Evolutionary conservation across 2,888 invertebrate species (phyloP).

Genomic region (Rotaria macrura): DNA sequence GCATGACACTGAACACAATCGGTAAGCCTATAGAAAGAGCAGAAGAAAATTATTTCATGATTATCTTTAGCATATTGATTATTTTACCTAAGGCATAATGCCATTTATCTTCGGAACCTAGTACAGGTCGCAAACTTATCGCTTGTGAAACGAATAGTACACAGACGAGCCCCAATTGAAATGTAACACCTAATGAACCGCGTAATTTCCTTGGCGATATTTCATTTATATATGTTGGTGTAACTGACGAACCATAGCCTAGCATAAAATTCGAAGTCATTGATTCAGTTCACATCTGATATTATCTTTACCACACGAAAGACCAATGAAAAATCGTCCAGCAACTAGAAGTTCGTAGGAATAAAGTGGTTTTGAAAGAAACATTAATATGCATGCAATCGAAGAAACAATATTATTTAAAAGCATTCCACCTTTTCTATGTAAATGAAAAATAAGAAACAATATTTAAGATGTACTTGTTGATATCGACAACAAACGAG

Average conservation of each 20-base stretch:
- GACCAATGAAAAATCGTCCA: conserved; percentile 90
- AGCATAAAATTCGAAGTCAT: background rate
- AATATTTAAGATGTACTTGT: too few species aligned
- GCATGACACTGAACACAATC: conserved; percentile 77
- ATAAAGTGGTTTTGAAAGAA: conserved; percentile 78
- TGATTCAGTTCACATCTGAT: background rate
- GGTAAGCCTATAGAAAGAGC: conserved; percentile 54
- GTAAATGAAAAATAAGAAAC: conserved; percentile 53
- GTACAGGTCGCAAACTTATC: conserved; percentile 82
- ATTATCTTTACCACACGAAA: conserved; percentile 68
- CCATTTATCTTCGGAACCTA: conserved; percentile 86
- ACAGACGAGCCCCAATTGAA: conserved; percentile 88
- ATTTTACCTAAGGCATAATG: conserved; percentile 69
- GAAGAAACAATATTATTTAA: background rate
- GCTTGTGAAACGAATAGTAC: conserved; percentile 86
- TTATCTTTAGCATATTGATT: too few species aligned
- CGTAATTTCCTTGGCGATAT: conserved; percentile 85
- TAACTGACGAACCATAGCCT: conserved; percentile 77
- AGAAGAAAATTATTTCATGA: background rate
- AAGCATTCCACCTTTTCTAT: conserved; percentile 72
- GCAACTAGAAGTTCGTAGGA: conserved; percentile 92
- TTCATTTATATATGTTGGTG: conserved; percentile 97
- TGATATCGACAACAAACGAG: too few species aligned
- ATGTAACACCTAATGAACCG: conserved; percentile 70
- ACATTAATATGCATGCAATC: conserved; percentile 61